phyloP scores from a whole-genome alignment of 2,113 vertebrate species.

The Oplegnathus fasciatus region DNA sequence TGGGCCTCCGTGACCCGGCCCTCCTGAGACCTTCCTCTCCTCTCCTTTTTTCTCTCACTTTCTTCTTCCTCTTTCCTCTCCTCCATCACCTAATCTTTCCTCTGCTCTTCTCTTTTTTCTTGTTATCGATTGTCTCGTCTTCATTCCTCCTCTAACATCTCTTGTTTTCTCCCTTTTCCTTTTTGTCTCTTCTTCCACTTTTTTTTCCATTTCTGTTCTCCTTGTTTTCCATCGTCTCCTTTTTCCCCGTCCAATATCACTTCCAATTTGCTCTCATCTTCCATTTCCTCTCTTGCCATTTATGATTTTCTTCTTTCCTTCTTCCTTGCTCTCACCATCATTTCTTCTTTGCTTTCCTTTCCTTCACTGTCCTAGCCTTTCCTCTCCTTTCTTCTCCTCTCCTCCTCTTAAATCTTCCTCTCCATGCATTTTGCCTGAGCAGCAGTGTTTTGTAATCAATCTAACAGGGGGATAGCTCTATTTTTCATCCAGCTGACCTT shows the following conservation, averaged over 20 bases:
- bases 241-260: background rate
- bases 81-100: constrained; percentile 48
- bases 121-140: constrained; percentile 44
- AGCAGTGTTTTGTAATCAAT: constrained; percentile 57
- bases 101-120: constrained; percentile 22
- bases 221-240: constrained; percentile 3
- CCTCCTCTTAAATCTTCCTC: constrained; percentile 48
- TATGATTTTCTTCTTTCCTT: background rate
- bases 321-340: background rate
- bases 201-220: background rate
- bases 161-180: constrained; percentile 4
- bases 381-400: constrained; percentile 11
- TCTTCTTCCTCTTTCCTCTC: constrained; percentile 43
- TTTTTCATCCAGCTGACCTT: constrained; percentile 73
- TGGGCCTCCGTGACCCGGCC: constrained; percentile 78
- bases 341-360: background rate
- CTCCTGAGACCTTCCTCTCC: constrained; percentile 72
- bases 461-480: constrained; percentile 54
- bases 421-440: constrained; percentile 37
- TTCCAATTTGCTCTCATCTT: background rate
- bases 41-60: constrained; percentile 34
- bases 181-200: background rate
- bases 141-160: constrained; percentile 14
- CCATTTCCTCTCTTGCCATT: background rate
- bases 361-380: background rate